Percentiles rank a stretch among this genome's conserved stretches.
These are phyloP conservation scores for Labeo rohita DNA, from an alignment of 2,113 vertebrate species.

Conservation along the genomic window DNA sequence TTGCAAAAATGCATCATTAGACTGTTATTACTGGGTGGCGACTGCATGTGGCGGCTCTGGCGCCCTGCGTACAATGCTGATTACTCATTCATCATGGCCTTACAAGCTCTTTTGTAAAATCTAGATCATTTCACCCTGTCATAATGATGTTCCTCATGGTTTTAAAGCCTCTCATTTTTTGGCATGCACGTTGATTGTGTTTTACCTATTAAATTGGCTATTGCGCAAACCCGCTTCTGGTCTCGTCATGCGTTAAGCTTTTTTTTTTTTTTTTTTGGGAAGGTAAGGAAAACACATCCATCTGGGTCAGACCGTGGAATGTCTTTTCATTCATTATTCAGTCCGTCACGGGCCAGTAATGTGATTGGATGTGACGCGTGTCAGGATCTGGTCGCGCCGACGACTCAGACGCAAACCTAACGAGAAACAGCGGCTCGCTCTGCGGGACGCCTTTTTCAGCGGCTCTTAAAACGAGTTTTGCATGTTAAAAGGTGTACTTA, in stretches of 20 bases:
- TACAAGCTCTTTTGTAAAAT: conserved; percentile 4
- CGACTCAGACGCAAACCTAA: conserved; percentile 64
- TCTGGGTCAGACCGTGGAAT: conserved; percentile 51
- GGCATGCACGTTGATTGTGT: conserved; percentile 6
- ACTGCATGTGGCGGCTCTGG: conserved; percentile 25
- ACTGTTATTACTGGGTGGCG: conserved; percentile 35
- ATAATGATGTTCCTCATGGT: not conserved
- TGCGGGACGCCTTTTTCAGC: not conserved
- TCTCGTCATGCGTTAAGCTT: not conserved
- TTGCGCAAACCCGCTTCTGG: not conserved
- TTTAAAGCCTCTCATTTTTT: not conserved
- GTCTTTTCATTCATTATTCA: conserved; percentile 72
- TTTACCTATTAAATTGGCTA: conserved; percentile 16
- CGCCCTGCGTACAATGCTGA: conserved; percentile 28
- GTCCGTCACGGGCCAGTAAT: conserved; percentile 66
- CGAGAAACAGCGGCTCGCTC: conserved; percentile 57
- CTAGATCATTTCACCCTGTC: not conserved
- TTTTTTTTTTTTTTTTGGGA: not conserved
- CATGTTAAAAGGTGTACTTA: conserved; percentile 42
- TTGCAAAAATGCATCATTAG: conserved; percentile 55
- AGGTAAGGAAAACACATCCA: conserved; percentile 37
- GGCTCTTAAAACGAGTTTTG: conserved; percentile 24
- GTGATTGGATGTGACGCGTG: conserved; percentile 72
- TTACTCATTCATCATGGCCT: not conserved
- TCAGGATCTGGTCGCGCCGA: conserved; percentile 67